Conservation (phyloP, 2,113 vertebrate genomes). For the Brachyistius frenatus region DNA sequence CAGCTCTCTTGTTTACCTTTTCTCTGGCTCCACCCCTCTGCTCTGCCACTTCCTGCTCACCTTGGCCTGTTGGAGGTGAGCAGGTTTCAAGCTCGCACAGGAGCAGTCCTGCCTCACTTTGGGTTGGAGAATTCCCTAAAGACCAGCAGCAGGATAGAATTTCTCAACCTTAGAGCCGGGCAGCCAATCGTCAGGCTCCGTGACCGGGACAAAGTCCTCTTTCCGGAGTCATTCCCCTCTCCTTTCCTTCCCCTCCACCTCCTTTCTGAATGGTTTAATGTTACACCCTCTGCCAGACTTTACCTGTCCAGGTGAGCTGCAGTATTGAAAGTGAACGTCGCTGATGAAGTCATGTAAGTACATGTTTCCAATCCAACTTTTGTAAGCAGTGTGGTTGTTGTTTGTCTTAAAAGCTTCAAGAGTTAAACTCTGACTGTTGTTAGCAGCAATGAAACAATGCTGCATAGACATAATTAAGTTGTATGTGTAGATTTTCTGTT, state of each 20-base stretch:
- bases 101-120: background rate
- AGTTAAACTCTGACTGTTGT: background rate
- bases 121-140: conserved; percentile 38
- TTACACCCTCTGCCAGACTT: conserved; percentile 67
- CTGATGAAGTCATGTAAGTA: conserved; percentile 69
- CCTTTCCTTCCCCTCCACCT: conserved; percentile 43
- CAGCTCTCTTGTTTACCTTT: conserved; percentile 72
- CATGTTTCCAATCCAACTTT: background rate
- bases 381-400: background rate
- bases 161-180: conserved; percentile 21
- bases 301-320: conserved; percentile 80
- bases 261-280: conserved; percentile 58
- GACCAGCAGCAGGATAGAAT: conserved; percentile 40
- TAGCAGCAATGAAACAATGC: background rate
- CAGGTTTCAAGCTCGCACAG: conserved; percentile 50
- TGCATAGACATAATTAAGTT: background rate
- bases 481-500: background rate
- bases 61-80: conserved; percentile 69
- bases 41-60: conserved; percentile 75
- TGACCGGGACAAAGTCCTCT: conserved; percentile 76
- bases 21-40: conserved; percentile 52
- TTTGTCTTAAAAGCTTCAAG: background rate
- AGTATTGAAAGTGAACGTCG: conserved; percentile 42
- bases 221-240: conserved; percentile 56
- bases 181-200: conserved; percentile 42